Percentiles rank a stretch among this genome's conserved stretches.
phyloP scores from a whole-genome alignment of 35 echinoderm and acorn worm genomes.

The Apostichopus californicus region DNA sequence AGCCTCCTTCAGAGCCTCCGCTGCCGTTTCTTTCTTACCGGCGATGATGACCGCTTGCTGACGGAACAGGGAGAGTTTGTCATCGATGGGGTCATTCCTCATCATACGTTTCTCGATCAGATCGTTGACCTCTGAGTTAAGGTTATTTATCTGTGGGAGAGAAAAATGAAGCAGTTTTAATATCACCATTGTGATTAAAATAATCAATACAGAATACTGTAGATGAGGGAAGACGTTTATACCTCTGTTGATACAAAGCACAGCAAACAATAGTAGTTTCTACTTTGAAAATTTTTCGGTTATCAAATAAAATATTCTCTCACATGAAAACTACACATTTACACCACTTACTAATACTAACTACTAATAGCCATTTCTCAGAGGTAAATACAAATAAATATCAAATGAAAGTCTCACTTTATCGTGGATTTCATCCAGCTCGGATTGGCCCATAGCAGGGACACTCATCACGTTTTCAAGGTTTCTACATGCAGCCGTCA shows the following conservation, averaged over 20 bases:
- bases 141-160: constrained; percentile 66
- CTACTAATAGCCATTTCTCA: too few species aligned
- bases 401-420: constrained; percentile 47
- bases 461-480: constrained; percentile 89
- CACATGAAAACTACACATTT: too few species aligned
- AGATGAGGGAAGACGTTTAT: too few species aligned
- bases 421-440: constrained; percentile 79
- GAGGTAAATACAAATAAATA: too few species aligned
- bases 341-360: too few species aligned
- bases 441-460: constrained; percentile 95
- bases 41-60: constrained; percentile 98
- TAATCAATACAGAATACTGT: too few species aligned
- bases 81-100: constrained; percentile 91
- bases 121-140: constrained; percentile 82
- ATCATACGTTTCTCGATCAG: constrained; percentile 99
- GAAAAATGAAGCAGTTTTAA: too few species aligned
- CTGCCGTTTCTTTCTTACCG: constrained; percentile 91
- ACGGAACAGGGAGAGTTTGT: constrained; percentile 95
- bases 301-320: too few species aligned
- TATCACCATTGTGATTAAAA: too few species aligned
- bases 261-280: too few species aligned
- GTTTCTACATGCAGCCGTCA: constrained; percentile 70
- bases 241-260: too few species aligned
- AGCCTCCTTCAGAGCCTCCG: constrained; percentile 73
- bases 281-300: too few species aligned